These are phyloP conservation scores for Mustela nigripes DNA, from an alignment of 2,113 vertebrate genomes.

Conservation along the genomic window DNA sequence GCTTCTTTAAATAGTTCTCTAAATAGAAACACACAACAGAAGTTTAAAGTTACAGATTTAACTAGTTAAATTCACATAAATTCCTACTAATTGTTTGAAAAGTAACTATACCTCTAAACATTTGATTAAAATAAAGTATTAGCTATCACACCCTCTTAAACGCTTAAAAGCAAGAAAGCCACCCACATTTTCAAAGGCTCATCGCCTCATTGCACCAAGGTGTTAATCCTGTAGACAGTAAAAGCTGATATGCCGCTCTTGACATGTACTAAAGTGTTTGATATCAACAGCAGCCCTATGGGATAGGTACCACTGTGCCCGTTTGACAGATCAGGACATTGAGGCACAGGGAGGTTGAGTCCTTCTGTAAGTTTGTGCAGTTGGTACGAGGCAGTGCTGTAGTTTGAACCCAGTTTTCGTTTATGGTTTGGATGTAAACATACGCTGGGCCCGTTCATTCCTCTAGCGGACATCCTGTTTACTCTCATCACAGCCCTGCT, in stretches of 20 bases:
- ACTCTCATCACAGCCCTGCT: not conserved
- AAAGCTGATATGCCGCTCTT: not conserved
- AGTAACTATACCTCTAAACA: not conserved
- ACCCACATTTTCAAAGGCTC: not conserved
- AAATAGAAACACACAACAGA: not conserved
- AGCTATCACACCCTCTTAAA: not conserved
- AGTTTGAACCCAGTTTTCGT: not conserved
- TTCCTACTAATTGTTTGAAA: conserved; percentile 40
- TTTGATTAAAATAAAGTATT: conserved; percentile 8
- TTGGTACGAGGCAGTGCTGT: not conserved
- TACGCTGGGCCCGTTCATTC: not conserved
- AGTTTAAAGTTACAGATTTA: not conserved
- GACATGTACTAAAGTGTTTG: not conserved
- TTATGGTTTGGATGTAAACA: not conserved
- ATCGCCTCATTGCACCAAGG: not conserved
- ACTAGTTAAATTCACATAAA: not conserved
- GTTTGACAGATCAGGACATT: not conserved
- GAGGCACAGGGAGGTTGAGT: not conserved
- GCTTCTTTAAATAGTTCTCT: conserved; percentile 13
- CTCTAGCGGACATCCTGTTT: not conserved
- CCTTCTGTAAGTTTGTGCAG: not conserved
- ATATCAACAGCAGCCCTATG: not conserved
- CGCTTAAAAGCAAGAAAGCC: not conserved
- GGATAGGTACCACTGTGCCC: not conserved
- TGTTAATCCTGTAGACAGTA: not conserved